Base-by-base conservation (phyloP, 2,888 invertebrate species). In the Dolichomitus sp. region DNA sequence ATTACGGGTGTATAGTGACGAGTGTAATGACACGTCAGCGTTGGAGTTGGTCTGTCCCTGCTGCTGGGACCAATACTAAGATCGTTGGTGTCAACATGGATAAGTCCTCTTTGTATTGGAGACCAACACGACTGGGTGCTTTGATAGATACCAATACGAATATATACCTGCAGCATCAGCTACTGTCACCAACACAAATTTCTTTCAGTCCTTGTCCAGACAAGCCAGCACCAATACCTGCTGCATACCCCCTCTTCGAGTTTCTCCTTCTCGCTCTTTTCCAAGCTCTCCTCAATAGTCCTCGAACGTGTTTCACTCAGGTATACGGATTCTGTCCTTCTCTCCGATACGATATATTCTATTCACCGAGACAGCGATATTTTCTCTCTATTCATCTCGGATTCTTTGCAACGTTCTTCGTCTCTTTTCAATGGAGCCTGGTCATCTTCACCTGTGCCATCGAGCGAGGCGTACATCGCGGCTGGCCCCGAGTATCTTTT, bases 141-240 rank as follows among this genome's bases (percentile, higher is more conserved):
- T 50, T 59, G 37, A 30, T 48, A 50, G 45, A 33, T 14, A 37
- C 73, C 7, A 23, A 73, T 30, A 61, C 37, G 2, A 6, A 19
- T n/a, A 11, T 40, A 37, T 33, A n/a, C 33, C 33, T 33, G 14
- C 33, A 61, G 12, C 30, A 1, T 23, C 19, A 30, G 33, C 72
- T 65, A 80, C 80, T 77, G 83, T 70, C 76, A 69, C 83, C 50
- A 77, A 80, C 57, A 83, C 80, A 57, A 61, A 72, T 61, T 45
- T 63, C 80, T 70, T 37, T 70, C 63, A 17, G 48, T 57, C 33
- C 63, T 30, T 12, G 69, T 83, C 50, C 63, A 48, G 69, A 84
- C 78, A 66, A 74, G 9, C 66, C 45, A 72, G 27, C 79, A 80
- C 83, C 27, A 73, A 84, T 81, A 81, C 81, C 78, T 79, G 84